Percentiles rank a stretch among this genome's conserved stretches.
Evolutionary conservation across 1,140 invertebrate genomes (phyloP).

Genomic region (Drosophila tropicalis): DNA sequence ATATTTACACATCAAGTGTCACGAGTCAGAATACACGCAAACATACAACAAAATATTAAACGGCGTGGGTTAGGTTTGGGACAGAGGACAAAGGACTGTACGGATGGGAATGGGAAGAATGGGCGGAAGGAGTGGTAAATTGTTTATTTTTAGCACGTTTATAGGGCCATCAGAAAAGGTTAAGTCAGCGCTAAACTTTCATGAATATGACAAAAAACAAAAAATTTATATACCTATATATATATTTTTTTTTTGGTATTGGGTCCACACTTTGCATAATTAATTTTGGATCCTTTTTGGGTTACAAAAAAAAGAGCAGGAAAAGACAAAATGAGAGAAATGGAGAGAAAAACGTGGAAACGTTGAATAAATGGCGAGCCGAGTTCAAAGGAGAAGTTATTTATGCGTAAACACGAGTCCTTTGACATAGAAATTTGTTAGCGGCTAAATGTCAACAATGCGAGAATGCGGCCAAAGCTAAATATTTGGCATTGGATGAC

Average conservation of each 20-base stretch:
- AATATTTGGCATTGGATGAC: conserved; percentile 59
- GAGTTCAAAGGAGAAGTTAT: conserved; percentile 71
- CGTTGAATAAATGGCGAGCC: conserved; percentile 4
- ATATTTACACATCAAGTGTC: conserved; percentile 76
- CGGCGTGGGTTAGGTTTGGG: conserved; percentile 1
- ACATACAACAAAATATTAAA: conserved; percentile 17
- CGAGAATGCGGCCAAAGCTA: conserved; percentile 61
- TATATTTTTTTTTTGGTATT: conserved; percentile 52
- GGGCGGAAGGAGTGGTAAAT: conserved; percentile 42
- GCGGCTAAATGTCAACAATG: conserved; percentile 70
- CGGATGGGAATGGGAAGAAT: conserved; percentile 19
- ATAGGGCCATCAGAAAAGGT: conserved; percentile 75
- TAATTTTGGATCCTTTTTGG: conserved; percentile 55
- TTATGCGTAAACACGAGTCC: conserved; percentile 73
- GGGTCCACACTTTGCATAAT: conserved; percentile 77
- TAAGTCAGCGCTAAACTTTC: conserved; percentile 58
- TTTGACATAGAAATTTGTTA: conserved; percentile 67
- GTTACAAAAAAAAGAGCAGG: conserved; percentile 23
- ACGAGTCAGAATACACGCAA: conserved; percentile 56
- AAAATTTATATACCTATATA: too few relatives aligned
- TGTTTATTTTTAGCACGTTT: conserved; percentile 80
- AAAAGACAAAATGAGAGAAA: conserved; percentile 6
- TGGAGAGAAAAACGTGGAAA: conserved; percentile 26
- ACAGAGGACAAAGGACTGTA: not conserved
- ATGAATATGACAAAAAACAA: conserved; percentile 42